Evolutionary conservation across 2,797 vertebrate genomes (phyloP).

Genomic region (Muscicapa striata): DNA sequence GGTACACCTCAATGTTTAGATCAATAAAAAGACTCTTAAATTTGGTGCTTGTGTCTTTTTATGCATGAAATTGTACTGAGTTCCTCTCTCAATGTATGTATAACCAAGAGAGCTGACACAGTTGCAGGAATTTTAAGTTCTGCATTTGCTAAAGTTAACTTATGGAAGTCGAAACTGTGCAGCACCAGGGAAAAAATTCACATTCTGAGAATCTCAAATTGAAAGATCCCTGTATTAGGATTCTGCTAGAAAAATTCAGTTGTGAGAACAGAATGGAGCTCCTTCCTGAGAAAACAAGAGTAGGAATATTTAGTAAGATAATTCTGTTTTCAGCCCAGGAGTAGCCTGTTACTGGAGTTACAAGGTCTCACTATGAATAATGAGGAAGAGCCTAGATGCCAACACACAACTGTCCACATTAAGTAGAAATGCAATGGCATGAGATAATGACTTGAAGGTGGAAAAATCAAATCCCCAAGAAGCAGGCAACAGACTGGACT

Average conservation of each 20-base stretch:
- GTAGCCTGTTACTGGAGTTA: background rate
- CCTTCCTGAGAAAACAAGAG: background rate
- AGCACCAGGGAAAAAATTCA: background rate
- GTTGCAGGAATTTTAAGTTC: constrained; percentile 17
- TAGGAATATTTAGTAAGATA: background rate
- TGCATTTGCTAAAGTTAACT: background rate
- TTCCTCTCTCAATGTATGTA: background rate
- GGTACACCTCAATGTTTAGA: constrained; percentile 21
- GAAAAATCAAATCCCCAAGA: background rate
- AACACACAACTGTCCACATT: background rate
- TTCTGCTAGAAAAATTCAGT: background rate
- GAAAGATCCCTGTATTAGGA: background rate
- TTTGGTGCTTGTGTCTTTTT: constrained; percentile 33
- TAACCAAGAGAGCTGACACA: background rate
- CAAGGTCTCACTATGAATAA: background rate
- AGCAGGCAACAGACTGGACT: background rate
- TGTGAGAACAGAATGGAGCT: background rate
- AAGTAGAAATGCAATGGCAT: background rate
- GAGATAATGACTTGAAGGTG: background rate
- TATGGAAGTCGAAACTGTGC: background rate
- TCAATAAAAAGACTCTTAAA: constrained; percentile 36
- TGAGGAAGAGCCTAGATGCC: background rate
- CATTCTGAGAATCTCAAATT: background rate
- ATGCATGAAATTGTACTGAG: constrained; percentile 37
- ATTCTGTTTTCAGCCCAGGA: background rate